These are phyloP conservation scores for Drosophila rellima DNA, from an alignment of 2,888 invertebrate genomes.

Conservation along the genomic window DNA sequence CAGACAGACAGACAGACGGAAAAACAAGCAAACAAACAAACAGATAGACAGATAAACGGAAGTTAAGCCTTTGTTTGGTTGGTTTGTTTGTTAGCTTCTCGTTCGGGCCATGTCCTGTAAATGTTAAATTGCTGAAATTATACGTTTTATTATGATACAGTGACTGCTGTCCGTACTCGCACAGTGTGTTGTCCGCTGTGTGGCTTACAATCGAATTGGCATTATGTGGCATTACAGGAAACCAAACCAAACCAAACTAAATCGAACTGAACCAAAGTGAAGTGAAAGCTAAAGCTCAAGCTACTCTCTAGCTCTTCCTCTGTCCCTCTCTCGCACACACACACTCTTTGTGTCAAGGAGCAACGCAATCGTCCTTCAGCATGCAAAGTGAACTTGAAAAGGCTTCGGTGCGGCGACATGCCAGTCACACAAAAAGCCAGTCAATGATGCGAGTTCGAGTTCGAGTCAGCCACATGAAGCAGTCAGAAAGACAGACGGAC, in stretches of 20 bases:
- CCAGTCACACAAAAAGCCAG: slow-evolving; percentile 52
- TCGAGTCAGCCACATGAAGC: slow-evolving; percentile 35
- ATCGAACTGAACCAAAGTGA: slow-evolving; percentile 12
- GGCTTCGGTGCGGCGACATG: slow-evolving; percentile 41
- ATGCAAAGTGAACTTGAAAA: slow-evolving; percentile 74
- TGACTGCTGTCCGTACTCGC: slow-evolving; percentile 16
- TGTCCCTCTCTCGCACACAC: background rate
- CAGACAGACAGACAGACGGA: slow-evolving; percentile 1
- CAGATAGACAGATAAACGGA: slow-evolving; percentile 15
- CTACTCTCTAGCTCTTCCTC: slow-evolving; percentile 1
- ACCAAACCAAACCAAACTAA: slow-evolving; percentile 45
- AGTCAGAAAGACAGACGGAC: slow-evolving; percentile 5
- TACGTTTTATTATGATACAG: slow-evolving; percentile 77
- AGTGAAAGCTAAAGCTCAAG: slow-evolving; percentile 17
- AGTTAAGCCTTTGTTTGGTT: slow-evolving; percentile 58
- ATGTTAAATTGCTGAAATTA: slow-evolving; percentile 70
- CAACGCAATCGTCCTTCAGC: slow-evolving; percentile 52
- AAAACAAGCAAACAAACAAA: background rate
- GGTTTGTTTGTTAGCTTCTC: slow-evolving; percentile 28
- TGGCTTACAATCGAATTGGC: slow-evolving; percentile 81
- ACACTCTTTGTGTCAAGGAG: slow-evolving; percentile 17
- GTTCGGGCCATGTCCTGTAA: slow-evolving; percentile 31
- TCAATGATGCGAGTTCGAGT: slow-evolving; percentile 58
- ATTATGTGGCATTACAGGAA: slow-evolving; percentile 79
- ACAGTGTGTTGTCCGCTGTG: slow-evolving; percentile 36